phyloP scores from a whole-genome alignment of 2,888 invertebrate genomes.

The Drosophila planitibia region DNA sequence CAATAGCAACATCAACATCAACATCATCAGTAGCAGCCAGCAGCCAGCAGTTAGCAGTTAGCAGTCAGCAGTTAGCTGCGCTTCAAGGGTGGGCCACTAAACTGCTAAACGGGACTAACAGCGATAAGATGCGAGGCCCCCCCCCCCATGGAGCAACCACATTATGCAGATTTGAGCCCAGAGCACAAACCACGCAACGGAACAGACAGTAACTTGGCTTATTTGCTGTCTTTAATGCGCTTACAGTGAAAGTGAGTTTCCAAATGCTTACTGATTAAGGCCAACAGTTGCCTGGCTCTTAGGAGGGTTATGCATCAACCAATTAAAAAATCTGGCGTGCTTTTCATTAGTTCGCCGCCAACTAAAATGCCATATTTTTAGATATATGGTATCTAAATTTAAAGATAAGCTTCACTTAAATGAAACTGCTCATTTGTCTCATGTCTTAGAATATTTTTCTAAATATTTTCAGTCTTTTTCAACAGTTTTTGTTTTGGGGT shows the following conservation, averaged over 20 bases:
- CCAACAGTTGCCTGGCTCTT: constrained; percentile 6
- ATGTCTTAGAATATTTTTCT: not conserved
- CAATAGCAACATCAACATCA: constrained; percentile 3
- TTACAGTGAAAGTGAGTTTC: constrained; percentile 12
- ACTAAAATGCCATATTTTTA: not conserved
- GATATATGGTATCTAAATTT: not conserved
- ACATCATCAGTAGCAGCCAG: constrained; percentile 1
- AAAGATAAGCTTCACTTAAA: too few species aligned
- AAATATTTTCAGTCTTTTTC: not conserved
- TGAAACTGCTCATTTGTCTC: too few species aligned
- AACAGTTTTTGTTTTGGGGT: not conserved
- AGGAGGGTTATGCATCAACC: not conserved
- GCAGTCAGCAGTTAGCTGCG: constrained; percentile 4
- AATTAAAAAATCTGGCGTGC: not conserved
- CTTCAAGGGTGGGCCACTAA: constrained; percentile 29
- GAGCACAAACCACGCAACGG: constrained; percentile 26
- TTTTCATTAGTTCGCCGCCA: not conserved
- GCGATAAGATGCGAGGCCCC: constrained; percentile 12
- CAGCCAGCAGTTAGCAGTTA: not conserved
- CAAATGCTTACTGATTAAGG: constrained; percentile 11
- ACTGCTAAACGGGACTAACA: constrained; percentile 17
- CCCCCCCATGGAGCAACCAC: constrained; percentile 26
- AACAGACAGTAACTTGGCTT: constrained; percentile 42
- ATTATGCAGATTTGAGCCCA: constrained; percentile 51
- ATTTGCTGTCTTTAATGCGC: constrained; percentile 45